Percentiles rank a stretch among this genome's conserved stretches.
phyloP scores from a whole-genome alignment of 2,797 vertebrate species.

The Clarias pachynema region DNA sequence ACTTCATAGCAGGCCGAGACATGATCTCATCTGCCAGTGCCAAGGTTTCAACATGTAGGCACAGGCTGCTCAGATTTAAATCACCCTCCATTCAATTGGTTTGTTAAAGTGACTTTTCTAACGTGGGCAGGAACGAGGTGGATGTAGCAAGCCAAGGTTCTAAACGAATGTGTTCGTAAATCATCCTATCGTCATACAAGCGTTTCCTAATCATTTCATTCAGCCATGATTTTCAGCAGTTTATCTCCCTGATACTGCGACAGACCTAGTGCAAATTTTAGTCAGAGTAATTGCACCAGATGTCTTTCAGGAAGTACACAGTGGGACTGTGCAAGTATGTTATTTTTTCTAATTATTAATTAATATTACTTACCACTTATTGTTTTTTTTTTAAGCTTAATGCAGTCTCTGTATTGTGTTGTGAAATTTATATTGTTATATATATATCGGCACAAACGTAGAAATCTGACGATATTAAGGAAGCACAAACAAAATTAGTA shows the following conservation, averaged over 20 bases:
- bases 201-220: conserved; percentile 4
- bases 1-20: conserved; percentile 73
- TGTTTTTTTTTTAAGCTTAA: not conserved
- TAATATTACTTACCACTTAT: not conserved
- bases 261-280: not conserved
- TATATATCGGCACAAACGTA: not conserved
- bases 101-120: conserved; percentile 57
- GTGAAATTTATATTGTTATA: not conserved
- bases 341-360: not conserved
- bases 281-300: conserved; percentile 21
- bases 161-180: not conserved
- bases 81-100: conserved; percentile 55
- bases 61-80: conserved; percentile 54
- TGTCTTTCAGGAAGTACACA: conserved; percentile 13
- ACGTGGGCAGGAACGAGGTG: conserved; percentile 25
- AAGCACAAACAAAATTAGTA: not conserved
- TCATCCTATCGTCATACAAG: not conserved
- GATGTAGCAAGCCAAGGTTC: not conserved
- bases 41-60: conserved; percentile 58
- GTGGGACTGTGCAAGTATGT: conserved; percentile 18
- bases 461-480: not conserved
- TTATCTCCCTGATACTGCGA: not conserved
- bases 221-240: conserved; percentile 9
- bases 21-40: conserved; percentile 70
- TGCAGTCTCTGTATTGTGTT: not conserved